Evolutionary conservation across 1,140 invertebrate genomes (phyloP), one percentile per base, ranked within the genome.

Genomic region (Cotesia vestalis): DNA sequence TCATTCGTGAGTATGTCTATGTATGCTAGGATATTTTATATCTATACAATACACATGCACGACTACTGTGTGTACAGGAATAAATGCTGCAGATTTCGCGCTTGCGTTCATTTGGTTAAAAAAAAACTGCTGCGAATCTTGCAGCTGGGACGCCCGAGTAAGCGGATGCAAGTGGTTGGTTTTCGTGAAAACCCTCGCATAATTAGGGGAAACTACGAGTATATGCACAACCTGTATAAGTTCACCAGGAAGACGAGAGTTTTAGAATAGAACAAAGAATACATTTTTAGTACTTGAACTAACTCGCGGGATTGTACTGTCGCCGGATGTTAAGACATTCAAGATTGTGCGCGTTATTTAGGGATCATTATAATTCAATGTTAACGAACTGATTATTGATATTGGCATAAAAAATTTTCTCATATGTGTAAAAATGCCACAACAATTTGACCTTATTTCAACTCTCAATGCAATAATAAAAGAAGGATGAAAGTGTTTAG

Each of bases 141-240:
- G 57, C 57, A 59, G 57, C 57, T 59, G 57, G 57, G 57, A 59
- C 57, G 57, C 57, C 57, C 20, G 57, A 59, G 57, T 59, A 59
- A 59, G 57, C 57, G 14, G 57, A 59, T 59, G 57, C 57, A 59
- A 59, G 17, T 59, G 57, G 57, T 59, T 59, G 57, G 14, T 59
- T 59, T 59, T 27, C 14, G 40, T 46, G 20, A 20, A 59, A 59
- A 59, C 57, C 57, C 9, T 27, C 14, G 20, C 17, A 59, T 59
- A 59, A 59, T 59, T 59, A 59, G 20, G 57, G 57, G 57, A 59
- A 59, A 4, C 27, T 59, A 17, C 20, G 57, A 17, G 57, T 59
- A 59, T 59, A 35, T 59, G 5, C 40, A 46, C 57, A 59, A 59
- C 4, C 20, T 59, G 8, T 59, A 59, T 34, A 20, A 59, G 3